A percentile compares a stretch with the other conserved stretches of the same genome.
phyloP scores from a whole-genome alignment of 2,113 vertebrate species.

The Rhinolophus ferrumequinum region DNA sequence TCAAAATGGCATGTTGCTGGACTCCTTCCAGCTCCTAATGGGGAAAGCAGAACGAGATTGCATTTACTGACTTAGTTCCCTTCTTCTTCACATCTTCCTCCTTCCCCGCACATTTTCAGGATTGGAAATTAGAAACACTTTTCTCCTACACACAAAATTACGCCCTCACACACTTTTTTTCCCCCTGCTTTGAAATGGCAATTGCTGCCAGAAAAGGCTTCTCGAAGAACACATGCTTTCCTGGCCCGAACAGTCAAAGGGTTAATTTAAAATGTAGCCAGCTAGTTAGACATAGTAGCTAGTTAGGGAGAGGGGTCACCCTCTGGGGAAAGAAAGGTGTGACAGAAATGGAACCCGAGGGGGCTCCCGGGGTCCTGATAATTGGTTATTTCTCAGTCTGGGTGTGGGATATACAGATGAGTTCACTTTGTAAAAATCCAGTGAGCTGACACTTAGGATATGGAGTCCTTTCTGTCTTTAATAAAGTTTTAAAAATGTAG shows the following conservation, averaged over 20 bases:
- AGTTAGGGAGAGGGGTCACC: neutral
- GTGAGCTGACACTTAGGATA: neutral
- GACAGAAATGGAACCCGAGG: rapidly evolving
- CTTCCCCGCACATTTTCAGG: constrained; percentile 55
- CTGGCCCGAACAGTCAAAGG: neutral
- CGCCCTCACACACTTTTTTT: constrained; percentile 49
- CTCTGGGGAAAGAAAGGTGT: neutral
- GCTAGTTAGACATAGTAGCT: neutral
- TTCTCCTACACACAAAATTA: constrained; percentile 74
- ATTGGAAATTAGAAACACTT: constrained; percentile 77
- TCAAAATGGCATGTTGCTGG: constrained; percentile 39
- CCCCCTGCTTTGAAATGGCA: constrained; percentile 46
- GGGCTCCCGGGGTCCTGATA: neutral
- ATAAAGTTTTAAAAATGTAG: neutral
- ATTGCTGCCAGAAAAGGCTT: constrained; percentile 41
- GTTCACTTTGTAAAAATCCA: neutral
- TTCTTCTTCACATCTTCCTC: constrained; percentile 23
- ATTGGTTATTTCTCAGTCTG: neutral
- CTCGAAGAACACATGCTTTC: neutral
- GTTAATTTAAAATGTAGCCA: neutral
- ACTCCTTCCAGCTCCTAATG: constrained; percentile 21
- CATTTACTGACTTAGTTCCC: neutral
- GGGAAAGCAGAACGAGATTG: neutral
- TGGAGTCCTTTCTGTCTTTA: constrained; percentile 9
- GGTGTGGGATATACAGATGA: neutral